Base-by-base conservation (phyloP, 1,140 invertebrate species). In the Leptinotarsa texana region DNA sequence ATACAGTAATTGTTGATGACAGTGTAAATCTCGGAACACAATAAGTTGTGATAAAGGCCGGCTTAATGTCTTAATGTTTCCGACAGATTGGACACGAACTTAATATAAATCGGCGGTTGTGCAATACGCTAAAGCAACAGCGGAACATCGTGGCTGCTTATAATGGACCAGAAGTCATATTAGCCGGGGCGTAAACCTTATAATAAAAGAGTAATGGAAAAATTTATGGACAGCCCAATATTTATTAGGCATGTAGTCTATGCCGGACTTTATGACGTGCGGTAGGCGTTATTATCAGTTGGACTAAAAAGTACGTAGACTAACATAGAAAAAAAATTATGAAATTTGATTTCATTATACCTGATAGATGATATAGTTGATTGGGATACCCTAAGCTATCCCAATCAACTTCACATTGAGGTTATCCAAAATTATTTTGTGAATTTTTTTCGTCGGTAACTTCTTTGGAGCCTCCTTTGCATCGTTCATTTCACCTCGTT, bases 31-130 rank as follows among this genome's bases (percentile, higher is more conserved):
- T 77, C 69, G 18, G 62, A 17, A 22, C 57, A 68, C 73, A 72
- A 76, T 73, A 62, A 77, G 74, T 63, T 72, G 72, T 74, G 74
- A 77, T 77, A 77, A 75, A 66, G 75, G 68, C 67, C 65, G 73
- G 74, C 75, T 79, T 79, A 79, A 76, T 75, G 77, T 78, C 77
- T 78, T 76, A 78, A 78, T 79, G 75, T 79, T 65, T 57, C 70
- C 75, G 73, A 75, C 78, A 79, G 78, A 77, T 77, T 79, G 78
- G 73, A 73, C 75, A 76, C 78, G 78, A 79, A 75, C 78, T 71
- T 72, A 79, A 79, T 79, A 79, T 79, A 77, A 73, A 73, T 73
- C 51, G 51, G 71, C 57, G 21, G 71, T 73, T 21, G 62, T 65
- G 62, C 51, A 47, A 65, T 73, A 73, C 63, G 51, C 24, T 62